Percentiles rank a stretch among this genome's conserved stretches.
Conservation (phyloP, 2,888 invertebrate species). For the Dendrolimus houi region DNA sequence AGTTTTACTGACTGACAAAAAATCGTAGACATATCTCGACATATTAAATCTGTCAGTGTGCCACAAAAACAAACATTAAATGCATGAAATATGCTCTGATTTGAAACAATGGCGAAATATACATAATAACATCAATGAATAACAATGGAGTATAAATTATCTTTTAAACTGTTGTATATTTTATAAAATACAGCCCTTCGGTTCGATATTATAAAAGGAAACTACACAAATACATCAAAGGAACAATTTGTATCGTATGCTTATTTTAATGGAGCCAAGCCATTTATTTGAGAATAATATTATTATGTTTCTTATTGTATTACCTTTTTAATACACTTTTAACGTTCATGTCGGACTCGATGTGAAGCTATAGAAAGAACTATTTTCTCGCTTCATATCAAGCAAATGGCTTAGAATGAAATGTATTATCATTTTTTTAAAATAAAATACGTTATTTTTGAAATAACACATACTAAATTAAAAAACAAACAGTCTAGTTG, state of each 20-base stretch:
- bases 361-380: too few relatives aligned
- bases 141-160: slow-evolving; percentile 77
- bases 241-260: neutral
- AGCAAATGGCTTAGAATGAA: too few relatives aligned
- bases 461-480: too few relatives aligned
- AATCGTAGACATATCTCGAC: neutral
- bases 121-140: slow-evolving; percentile 77
- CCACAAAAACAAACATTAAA: slow-evolving; percentile 60
- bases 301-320: too few relatives aligned
- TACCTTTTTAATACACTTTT: too few relatives aligned
- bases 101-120: slow-evolving; percentile 77
- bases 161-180: slow-evolving; percentile 76
- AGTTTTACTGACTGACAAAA: too few relatives aligned
- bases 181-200: slow-evolving; percentile 71
- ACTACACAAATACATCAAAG: slow-evolving; percentile 13
- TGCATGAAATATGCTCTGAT: slow-evolving; percentile 77
- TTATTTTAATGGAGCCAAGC: neutral
- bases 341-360: too few relatives aligned
- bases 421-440: too few relatives aligned
- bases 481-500: too few relatives aligned
- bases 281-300: neutral
- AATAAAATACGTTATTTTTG: too few relatives aligned
- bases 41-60: slow-evolving; percentile 27
- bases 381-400: too few relatives aligned
- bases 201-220: slow-evolving; percentile 32